Percentiles rank a stretch among this genome's conserved stretches.
Conservation (phyloP, 2,113 vertebrate species). For the Penelope pileata region DNA sequence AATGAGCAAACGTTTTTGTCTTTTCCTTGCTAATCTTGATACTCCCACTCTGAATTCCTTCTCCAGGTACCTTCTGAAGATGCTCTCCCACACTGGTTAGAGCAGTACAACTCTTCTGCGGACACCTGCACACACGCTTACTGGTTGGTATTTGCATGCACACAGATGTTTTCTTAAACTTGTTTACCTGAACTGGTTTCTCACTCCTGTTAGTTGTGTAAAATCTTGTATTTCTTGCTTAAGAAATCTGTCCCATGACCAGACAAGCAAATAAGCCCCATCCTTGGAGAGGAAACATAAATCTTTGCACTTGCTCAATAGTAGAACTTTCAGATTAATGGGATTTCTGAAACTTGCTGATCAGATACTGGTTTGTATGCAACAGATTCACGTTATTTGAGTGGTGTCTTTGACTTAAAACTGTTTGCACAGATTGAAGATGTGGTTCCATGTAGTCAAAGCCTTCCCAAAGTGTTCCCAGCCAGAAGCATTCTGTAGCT, state of each 20-base stretch:
- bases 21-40: neutral
- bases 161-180: neutral
- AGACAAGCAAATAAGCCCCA: neutral
- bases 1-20: neutral
- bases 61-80: constrained; percentile 93
- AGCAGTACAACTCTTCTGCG: constrained; percentile 93
- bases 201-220: neutral
- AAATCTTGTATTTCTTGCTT: neutral
- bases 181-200: neutral
- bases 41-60: neutral
- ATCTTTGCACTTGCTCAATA: neutral
- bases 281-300: fast-evolving
- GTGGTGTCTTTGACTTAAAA: neutral
- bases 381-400: neutral
- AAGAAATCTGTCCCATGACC: neutral
- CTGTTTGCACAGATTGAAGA: neutral
- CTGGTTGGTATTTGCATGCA: constrained; percentile 80
- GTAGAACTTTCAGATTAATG: neutral
- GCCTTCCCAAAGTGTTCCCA: neutral
- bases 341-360: neutral
- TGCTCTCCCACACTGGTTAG: constrained; percentile 91
- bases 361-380: neutral
- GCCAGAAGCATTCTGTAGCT: neutral
- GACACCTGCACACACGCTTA: constrained; percentile 95
- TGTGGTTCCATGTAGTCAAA: neutral